A percentile compares a stretch with the other conserved stretches of the same genome.
Evolutionary conservation across 2,797 vertebrate species (phyloP).

Genomic region (Chelmon rostratus): DNA sequence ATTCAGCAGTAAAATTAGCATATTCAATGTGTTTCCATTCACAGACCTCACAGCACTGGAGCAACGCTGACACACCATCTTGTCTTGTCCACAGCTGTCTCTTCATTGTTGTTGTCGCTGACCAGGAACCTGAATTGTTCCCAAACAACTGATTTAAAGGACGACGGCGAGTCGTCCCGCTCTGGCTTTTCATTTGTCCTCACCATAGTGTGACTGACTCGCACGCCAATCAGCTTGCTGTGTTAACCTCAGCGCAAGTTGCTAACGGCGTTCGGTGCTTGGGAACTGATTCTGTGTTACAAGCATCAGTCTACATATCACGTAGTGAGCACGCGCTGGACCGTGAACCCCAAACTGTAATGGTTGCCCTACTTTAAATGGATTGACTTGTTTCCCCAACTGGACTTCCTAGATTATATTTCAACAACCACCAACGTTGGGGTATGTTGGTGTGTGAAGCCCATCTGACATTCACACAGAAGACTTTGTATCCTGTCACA

Average conservation of each 20-base stretch:
- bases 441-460: not conserved
- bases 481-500: not conserved
- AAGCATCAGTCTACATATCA: no score
- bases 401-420: not conserved
- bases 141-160: no score
- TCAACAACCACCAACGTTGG: no score
- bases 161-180: no score
- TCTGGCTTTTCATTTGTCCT: no score
- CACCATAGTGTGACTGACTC: no score
- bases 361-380: not conserved
- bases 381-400: not conserved
- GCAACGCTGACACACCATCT: not conserved
- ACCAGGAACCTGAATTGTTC: no score
- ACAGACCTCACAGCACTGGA: not conserved
- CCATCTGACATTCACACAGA: not conserved
- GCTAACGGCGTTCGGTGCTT: no score
- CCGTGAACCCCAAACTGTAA: not conserved
- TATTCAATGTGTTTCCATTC: not conserved
- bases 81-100: not conserved
- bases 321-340: not conserved
- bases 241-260: no score
- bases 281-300: no score
- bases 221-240: no score
- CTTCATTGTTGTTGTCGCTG: not conserved
- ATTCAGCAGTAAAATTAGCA: not conserved